Evolutionary conservation across 2,113 vertebrate species (phyloP).

Genomic region (Dolichotis patagonum): DNA sequence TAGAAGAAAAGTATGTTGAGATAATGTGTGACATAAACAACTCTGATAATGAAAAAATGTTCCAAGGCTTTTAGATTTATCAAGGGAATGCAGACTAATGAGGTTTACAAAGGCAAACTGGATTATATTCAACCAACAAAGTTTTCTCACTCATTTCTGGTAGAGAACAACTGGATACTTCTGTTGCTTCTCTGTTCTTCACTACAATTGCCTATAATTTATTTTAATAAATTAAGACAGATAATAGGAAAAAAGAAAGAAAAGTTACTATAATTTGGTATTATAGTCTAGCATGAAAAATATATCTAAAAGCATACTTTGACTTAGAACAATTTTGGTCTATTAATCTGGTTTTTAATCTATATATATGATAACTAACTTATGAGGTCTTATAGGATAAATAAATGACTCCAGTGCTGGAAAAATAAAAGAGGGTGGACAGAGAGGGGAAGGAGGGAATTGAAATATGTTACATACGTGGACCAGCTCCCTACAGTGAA

Average conservation of each 20-base stretch:
- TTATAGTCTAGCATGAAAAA: not conserved
- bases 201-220: too few species aligned
- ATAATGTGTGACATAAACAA: slow-evolving; percentile 8
- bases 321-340: not conserved
- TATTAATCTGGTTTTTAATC: not conserved
- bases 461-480: not conserved
- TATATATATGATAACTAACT: not conserved
- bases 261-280: not conserved
- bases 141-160: not conserved
- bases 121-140: not conserved
- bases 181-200: not conserved
- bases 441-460: not conserved
- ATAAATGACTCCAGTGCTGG: not conserved
- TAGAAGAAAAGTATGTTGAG: not conserved
- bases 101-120: not conserved
- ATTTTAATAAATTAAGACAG: too few species aligned
- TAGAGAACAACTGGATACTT: not conserved
- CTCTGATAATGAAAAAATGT: not conserved
- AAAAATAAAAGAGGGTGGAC: not conserved
- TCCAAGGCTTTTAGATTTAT: not conserved
- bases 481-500: not conserved
- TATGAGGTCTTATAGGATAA: not conserved
- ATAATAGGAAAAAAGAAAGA: too few species aligned
- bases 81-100: not conserved
- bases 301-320: not conserved